These are phyloP conservation scores for Urosaurus nigricauda DNA, from an alignment of 2,797 vertebrate genomes.

Conservation along the genomic window DNA sequence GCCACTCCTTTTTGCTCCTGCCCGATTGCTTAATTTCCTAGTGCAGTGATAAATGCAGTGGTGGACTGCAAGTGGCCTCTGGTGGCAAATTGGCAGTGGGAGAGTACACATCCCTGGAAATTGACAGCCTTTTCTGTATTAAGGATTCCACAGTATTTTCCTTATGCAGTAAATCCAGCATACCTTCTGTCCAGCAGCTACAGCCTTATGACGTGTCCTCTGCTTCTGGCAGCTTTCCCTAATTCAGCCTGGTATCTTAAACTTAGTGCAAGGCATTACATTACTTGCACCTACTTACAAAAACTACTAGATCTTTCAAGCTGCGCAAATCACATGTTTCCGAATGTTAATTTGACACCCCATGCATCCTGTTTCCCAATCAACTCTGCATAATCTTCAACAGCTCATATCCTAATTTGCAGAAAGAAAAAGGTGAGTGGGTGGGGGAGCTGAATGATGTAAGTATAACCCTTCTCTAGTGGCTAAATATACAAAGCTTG, in stretches of 20 bases:
- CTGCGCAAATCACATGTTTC: slow-evolving; percentile 14
- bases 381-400: not conserved
- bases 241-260: not conserved
- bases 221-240: too few relatives aligned
- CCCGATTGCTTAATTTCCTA: too few relatives aligned
- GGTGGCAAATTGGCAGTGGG: too few relatives aligned
- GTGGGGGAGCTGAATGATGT: not conserved
- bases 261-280: not conserved
- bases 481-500: not conserved
- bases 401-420: slow-evolving; percentile 18
- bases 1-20: too few relatives aligned
- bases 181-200: too few relatives aligned
- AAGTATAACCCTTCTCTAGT: not conserved
- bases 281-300: not conserved
- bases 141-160: too few relatives aligned
- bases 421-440: not conserved
- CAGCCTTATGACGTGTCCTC: too few relatives aligned
- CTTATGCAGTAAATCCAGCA: too few relatives aligned
- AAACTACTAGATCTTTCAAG: not conserved
- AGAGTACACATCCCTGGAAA: too few relatives aligned
- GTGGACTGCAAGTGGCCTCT: too few relatives aligned
- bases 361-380: not conserved
- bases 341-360: slow-evolving; percentile 10
- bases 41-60: too few relatives aligned
- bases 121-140: too few relatives aligned